A percentile compares a stretch with the other conserved stretches of the same genome.
Conservation (phyloP, 2,797 vertebrate species). For the Craterocephalus amniculus region DNA sequence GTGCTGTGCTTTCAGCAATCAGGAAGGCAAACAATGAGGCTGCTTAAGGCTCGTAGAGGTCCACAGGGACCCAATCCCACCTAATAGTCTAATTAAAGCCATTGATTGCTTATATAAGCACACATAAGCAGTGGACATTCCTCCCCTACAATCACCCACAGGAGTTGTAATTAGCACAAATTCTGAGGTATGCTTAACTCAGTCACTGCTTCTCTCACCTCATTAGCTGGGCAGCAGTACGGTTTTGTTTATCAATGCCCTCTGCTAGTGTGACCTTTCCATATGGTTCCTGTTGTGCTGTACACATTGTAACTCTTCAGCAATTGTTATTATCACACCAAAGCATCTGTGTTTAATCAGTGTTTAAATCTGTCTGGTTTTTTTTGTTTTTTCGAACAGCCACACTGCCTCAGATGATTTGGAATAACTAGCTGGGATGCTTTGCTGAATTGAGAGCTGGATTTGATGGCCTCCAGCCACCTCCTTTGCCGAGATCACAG, state of each 20-base stretch:
- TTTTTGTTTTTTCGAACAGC: not conserved
- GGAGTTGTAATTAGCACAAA: slow-evolving; percentile 67
- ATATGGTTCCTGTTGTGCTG: slow-evolving; percentile 19
- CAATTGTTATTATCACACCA: slow-evolving; percentile 28
- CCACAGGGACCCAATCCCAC: slow-evolving; percentile 61
- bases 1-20: slow-evolving; percentile 49
- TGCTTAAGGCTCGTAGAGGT: slow-evolving; percentile 45
- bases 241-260: slow-evolving; percentile 16
- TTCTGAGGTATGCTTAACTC: slow-evolving; percentile 49
- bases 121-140: slow-evolving; percentile 66
- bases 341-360: slow-evolving; percentile 49
- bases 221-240: slow-evolving; percentile 23
- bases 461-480: slow-evolving; percentile 50
- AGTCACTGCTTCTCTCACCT: slow-evolving; percentile 42
- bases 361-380: slow-evolving; percentile 26
- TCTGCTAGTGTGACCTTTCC: slow-evolving; percentile 52
- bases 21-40: slow-evolving; percentile 61
- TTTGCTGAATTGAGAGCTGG: slow-evolving; percentile 49
- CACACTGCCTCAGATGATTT: slow-evolving; percentile 39
- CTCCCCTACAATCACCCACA: slow-evolving; percentile 62
- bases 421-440: slow-evolving; percentile 18
- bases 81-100: slow-evolving; percentile 78
- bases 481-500: slow-evolving; percentile 61
- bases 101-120: slow-evolving; percentile 76
- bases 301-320: slow-evolving; percentile 10